A percentile compares a stretch with the other conserved stretches of the same genome.
phyloP scores from a whole-genome alignment of 2,113 vertebrate species.

The Dendropsophus ebraccatus region DNA sequence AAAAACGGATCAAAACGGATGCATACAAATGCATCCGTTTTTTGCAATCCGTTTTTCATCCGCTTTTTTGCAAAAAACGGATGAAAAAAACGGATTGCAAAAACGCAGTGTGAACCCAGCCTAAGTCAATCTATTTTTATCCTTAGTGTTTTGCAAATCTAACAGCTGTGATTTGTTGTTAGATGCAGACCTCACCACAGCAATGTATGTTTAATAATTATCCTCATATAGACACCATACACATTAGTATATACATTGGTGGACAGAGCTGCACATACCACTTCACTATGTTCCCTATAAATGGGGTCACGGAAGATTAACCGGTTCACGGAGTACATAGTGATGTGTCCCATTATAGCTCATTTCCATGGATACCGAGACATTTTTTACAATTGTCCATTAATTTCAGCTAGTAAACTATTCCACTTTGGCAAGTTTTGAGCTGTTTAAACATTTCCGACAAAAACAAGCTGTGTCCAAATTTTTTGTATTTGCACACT shows the following conservation, averaged over 20 bases:
- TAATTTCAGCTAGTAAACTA: constrained; percentile 12
- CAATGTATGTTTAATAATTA: neutral
- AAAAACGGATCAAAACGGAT: too few species aligned
- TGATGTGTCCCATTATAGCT: constrained; percentile 7
- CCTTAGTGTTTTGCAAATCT: neutral
- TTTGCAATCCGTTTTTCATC: too few species aligned
- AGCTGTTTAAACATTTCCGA: constrained; percentile 2
- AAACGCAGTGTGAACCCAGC: too few species aligned
- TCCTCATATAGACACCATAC: neutral
- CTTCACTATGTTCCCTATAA: constrained; percentile 30
- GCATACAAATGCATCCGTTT: too few species aligned
- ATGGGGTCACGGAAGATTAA: constrained; percentile 18
- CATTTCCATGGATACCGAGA: neutral
- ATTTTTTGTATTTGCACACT: neutral
- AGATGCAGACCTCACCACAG: neutral
- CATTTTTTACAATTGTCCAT: constrained; percentile 30
- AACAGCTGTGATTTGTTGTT: neutral
- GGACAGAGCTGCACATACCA: constrained; percentile 29
- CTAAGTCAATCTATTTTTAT: constrained; percentile 8
- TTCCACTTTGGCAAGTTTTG: constrained; percentile 22
- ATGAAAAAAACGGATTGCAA: too few species aligned
- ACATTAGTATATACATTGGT: constrained; percentile 24
- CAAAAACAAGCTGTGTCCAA: neutral
- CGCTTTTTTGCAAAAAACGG: too few species aligned
- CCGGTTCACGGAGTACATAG: constrained; percentile 28